Base-by-base conservation (phyloP, 2,113 vertebrate species). In the Ochotona curzoniae region DNA sequence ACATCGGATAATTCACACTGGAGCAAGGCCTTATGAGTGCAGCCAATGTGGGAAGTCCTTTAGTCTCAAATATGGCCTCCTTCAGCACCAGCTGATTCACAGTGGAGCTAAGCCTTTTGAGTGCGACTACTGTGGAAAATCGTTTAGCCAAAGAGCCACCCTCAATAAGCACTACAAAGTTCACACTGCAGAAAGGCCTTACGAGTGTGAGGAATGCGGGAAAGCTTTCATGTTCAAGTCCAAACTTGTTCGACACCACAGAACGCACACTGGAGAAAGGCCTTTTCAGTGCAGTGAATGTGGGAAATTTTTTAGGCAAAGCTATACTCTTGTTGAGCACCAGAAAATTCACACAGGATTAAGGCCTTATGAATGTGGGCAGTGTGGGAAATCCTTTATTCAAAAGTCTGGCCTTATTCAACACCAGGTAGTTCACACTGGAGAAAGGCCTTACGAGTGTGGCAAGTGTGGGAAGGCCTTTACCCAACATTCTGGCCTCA, bases 371-470 rank as follows among this genome's bases (percentile, higher is more conserved):
- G 70, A 81, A 7, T 95, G 95, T 64, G 61, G 28, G 25, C 89
- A 92, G 11, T 87, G 83, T 54, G 92, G 84, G 47, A 95, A 93
- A n/a, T 79, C 90, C 21, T 92, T 84, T 66, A 83, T 79, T 12
- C 74, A 92, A 38, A 91, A 91, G 78, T 81, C 69, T 38, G 51
- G 75, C 4, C 90, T 92, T 38, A 81, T 85, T 69, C 83, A 81
- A 23, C 87, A 94, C 32, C 85, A 84, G 23, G 89, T 87, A 69
- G 90, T 93, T 89, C 95, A 96, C 81, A 96, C 96, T 4, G 91
- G 96, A 92, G 92, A 97, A 61, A 92, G 83, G 44, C 90, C 94
- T 11, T 95, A 90, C 26, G 67, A 91, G 9, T 94, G 80, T 60
- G 69, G 28, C 20, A 66, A 32, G 51, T 94, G 93, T 87, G 95